phyloP scores from a whole-genome alignment of 53 echinoderm and acorn worm genomes.

The Paelopatides confundens region DNA sequence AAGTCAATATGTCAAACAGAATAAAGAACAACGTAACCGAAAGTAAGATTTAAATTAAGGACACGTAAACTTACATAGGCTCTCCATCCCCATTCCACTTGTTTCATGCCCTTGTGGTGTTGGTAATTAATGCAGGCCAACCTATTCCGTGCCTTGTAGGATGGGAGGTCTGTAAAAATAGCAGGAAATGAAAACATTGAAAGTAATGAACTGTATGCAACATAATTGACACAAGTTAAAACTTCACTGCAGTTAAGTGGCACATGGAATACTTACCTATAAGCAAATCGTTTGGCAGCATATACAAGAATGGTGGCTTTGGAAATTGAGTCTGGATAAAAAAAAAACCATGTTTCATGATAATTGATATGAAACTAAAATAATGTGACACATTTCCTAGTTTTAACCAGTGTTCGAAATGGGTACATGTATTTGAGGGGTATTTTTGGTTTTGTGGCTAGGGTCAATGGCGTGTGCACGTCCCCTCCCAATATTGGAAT shows the following conservation, averaged over 20 bases:
- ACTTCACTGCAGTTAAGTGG: too few species aligned
- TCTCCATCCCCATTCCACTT: not conserved
- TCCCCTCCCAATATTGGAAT: too few species aligned
- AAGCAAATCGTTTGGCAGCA: conserved; percentile 16
- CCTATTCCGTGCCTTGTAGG: not conserved
- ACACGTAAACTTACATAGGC: not conserved
- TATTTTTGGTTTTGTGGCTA: too few species aligned
- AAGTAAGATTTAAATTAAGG: too few species aligned
- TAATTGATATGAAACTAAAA: not conserved
- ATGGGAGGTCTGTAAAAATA: not conserved
- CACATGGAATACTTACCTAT: conserved; percentile 7
- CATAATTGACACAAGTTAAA: too few species aligned
- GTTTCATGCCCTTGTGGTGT: not conserved
- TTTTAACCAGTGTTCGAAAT: too few species aligned
- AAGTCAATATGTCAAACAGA: too few species aligned
- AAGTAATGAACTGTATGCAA: too few species aligned
- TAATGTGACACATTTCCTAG: too few species aligned
- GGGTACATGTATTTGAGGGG: too few species aligned
- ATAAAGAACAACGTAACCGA: too few species aligned
- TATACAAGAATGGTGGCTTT: conserved; percentile 1
- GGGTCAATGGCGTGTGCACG: too few species aligned
- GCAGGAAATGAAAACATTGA: not conserved
- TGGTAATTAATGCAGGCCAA: not conserved
- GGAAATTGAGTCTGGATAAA: conserved; percentile 13
- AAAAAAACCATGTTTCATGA: not conserved